Conservation (phyloP, 2,888 invertebrate species). For the Eristalinus aeneus region DNA sequence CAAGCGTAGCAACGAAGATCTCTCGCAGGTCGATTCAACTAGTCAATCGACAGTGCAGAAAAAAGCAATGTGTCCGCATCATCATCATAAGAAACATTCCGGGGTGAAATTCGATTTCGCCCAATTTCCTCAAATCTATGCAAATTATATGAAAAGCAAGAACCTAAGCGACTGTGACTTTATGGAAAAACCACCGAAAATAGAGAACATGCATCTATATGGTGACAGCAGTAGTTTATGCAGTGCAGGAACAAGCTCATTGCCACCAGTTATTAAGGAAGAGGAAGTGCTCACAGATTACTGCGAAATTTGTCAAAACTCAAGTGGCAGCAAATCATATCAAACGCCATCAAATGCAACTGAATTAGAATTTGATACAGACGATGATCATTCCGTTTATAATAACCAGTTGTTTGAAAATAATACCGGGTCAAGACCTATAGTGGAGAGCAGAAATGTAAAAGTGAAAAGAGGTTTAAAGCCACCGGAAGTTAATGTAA, state of each 20-base stretch:
- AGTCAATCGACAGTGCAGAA: constrained; percentile 27
- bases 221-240: constrained; percentile 1
- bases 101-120: constrained; percentile 88
- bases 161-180: constrained; percentile 83
- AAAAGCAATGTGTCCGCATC: constrained; percentile 75
- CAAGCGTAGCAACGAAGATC: constrained; percentile 81
- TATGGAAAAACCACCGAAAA: constrained; percentile 74
- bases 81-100: constrained; percentile 83
- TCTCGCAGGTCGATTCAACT: constrained; percentile 60
- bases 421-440: constrained; percentile 4
- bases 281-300: constrained; percentile 77
- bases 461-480: constrained; percentile 42
- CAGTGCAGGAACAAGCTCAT: constrained; percentile 45
- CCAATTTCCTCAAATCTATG: constrained; percentile 88
- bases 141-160: constrained; percentile 89
- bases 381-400: constrained; percentile 76
- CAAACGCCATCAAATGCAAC: constrained; percentile 91
- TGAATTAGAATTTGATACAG: constrained; percentile 84
- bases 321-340: constrained; percentile 83
- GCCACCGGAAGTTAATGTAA: constrained; percentile 73
- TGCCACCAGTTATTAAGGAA: constrained; percentile 59
- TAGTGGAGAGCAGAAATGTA: constrained; percentile 31
- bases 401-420: constrained; percentile 53
- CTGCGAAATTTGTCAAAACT: constrained; percentile 82
- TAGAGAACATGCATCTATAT: constrained; percentile 72